Conservation (phyloP, 2,797 vertebrate species). For the Sebastes hubbsi region DNA sequence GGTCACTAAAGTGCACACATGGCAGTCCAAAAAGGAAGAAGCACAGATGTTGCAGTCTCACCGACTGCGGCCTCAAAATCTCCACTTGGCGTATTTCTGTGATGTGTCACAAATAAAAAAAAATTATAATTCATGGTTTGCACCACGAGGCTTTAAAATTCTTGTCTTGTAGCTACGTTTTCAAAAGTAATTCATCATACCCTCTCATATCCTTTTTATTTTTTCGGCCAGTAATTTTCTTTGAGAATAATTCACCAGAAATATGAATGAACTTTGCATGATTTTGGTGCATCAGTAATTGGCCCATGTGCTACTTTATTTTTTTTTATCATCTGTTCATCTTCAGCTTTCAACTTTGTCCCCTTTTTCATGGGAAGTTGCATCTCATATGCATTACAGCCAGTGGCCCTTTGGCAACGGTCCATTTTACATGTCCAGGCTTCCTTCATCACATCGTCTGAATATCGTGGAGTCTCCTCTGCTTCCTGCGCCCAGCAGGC, state of each 20-base stretch:
- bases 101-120: conserved; percentile 26
- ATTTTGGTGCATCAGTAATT: conserved; percentile 57
- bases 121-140: conserved; percentile 34
- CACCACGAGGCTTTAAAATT: conserved; percentile 28
- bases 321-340: conserved; percentile 36
- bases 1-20: conserved; percentile 72
- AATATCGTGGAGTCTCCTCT: conserved; percentile 55
- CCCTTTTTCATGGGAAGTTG: conserved; percentile 51
- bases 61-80: conserved; percentile 18
- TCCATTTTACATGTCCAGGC: conserved; percentile 58
- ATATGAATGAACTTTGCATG: conserved; percentile 48
- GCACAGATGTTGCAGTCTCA: conserved; percentile 46
- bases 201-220: conserved; percentile 20
- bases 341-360: conserved; percentile 37
- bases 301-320: conserved; percentile 26
- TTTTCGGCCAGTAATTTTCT: conserved; percentile 49
- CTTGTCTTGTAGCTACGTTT: conserved; percentile 39
- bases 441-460: conserved; percentile 51
- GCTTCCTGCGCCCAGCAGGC: conserved; percentile 70
- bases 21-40: conserved; percentile 47
- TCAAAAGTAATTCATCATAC: conserved; percentile 49
- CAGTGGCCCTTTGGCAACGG: conserved; percentile 41
- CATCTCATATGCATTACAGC: conserved; percentile 25
- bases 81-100: conserved; percentile 19
- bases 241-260: conserved; percentile 69